Conservation (phyloP, 2,888 invertebrate genomes). For the Caenorhabditis virilis region DNA sequence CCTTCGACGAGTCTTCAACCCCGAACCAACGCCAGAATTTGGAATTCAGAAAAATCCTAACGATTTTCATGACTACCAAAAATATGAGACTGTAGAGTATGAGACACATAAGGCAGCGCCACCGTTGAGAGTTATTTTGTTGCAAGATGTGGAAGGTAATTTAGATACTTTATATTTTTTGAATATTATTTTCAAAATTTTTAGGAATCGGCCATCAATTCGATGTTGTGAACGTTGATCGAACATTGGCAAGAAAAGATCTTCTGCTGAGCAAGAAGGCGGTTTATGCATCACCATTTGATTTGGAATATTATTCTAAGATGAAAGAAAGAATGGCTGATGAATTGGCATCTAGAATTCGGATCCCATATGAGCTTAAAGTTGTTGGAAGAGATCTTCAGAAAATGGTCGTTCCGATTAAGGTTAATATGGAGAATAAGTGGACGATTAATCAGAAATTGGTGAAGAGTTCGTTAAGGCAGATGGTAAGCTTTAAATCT, state of each 20-base stretch:
- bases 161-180: background rate
- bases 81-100: slow-evolving; percentile 50
- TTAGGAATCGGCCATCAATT: slow-evolving; percentile 65
- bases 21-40: slow-evolving; percentile 52
- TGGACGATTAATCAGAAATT: slow-evolving; percentile 59
- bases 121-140: slow-evolving; percentile 59
- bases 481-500: too few relatives aligned
- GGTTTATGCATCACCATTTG: slow-evolving; percentile 66
- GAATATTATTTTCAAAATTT: slow-evolving; percentile 5
- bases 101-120: slow-evolving; percentile 53
- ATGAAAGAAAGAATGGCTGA: slow-evolving; percentile 65
- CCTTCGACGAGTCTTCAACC: slow-evolving; percentile 52
- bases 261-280: slow-evolving; percentile 58
- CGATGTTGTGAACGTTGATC: slow-evolving; percentile 60
- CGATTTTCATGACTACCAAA: slow-evolving; percentile 56
- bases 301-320: slow-evolving; percentile 61
- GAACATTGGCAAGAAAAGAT: slow-evolving; percentile 52
- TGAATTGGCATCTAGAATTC: slow-evolving; percentile 57
- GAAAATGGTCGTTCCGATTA: slow-evolving; percentile 55
- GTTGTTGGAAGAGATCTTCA: slow-evolving; percentile 54
- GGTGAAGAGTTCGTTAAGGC: slow-evolving; percentile 53
- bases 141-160: slow-evolving; percentile 64
- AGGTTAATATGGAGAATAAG: slow-evolving; percentile 61
- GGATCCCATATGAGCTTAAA: slow-evolving; percentile 60
- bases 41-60: slow-evolving; percentile 58